Evolutionary conservation across 2,113 vertebrate species (phyloP).

Genomic region (Aegotheles bennettii): DNA sequence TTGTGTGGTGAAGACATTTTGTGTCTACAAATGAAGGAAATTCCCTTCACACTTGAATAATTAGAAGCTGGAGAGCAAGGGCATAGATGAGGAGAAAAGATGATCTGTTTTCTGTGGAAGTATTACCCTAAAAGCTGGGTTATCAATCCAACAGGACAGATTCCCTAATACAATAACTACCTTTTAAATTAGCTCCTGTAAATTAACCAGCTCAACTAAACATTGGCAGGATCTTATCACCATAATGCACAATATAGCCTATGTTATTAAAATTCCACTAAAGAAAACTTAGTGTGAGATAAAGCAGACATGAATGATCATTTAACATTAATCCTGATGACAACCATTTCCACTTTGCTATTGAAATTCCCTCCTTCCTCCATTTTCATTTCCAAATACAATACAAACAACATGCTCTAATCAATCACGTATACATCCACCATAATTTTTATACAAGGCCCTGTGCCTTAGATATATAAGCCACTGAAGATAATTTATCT

Average conservation of each 20-base stretch:
- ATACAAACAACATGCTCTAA: slow-evolving; percentile 31
- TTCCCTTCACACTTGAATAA: slow-evolving; percentile 27
- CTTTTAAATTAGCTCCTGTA: slow-evolving; percentile 62
- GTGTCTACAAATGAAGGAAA: slow-evolving; percentile 17
- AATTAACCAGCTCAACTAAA: slow-evolving; percentile 45
- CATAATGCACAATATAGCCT: slow-evolving; percentile 28
- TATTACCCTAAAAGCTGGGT: slow-evolving; percentile 36
- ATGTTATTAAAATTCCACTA: slow-evolving; percentile 67
- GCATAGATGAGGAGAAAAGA: background rate
- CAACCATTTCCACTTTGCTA: slow-evolving; percentile 17
- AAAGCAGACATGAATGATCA: slow-evolving; percentile 44
- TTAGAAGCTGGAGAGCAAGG: slow-evolving; percentile 28
- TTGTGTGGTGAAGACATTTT: background rate
- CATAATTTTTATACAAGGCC: slow-evolving; percentile 21
- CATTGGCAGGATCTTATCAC: slow-evolving; percentile 50
- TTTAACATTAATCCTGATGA: slow-evolving; percentile 65
- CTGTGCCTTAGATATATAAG: slow-evolving; percentile 7
- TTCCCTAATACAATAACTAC: slow-evolving; percentile 14
- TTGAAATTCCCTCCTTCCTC: slow-evolving; percentile 34
- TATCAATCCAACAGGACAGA: slow-evolving; percentile 47
- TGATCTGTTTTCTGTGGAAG: slow-evolving; percentile 33
- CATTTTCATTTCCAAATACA: slow-evolving; percentile 48
- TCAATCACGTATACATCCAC: slow-evolving; percentile 22
- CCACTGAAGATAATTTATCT: slow-evolving; percentile 1
- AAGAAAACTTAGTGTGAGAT: slow-evolving; percentile 16